Evolutionary conservation across 1,140 invertebrate species (phyloP).

Genomic region (Drosophila hydei): DNA sequence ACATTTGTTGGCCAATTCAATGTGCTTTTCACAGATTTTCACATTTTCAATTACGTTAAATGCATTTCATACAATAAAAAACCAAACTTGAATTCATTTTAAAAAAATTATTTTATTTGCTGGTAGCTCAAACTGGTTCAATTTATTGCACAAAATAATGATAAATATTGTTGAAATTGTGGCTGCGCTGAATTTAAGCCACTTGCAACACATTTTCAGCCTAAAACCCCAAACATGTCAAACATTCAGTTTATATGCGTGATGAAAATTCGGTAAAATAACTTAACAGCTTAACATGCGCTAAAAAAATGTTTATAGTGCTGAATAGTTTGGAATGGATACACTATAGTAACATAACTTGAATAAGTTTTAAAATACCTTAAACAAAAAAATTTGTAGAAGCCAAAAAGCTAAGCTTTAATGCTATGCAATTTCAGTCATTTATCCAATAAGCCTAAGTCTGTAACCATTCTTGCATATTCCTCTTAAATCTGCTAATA

Average conservation of each 20-base stretch:
- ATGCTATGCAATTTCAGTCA: too few relatives aligned
- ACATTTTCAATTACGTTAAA: slow-evolving; percentile 33
- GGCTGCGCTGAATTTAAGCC: too few relatives aligned
- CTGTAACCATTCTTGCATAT: too few relatives aligned
- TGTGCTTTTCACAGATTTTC: slow-evolving; percentile 2
- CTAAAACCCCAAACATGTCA: neutral
- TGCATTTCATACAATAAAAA: slow-evolving; percentile 9
- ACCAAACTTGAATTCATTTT: neutral
- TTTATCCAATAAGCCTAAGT: too few relatives aligned
- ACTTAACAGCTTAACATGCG: too few relatives aligned
- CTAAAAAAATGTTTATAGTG: too few relatives aligned
- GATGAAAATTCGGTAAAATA: too few relatives aligned
- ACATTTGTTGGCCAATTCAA: slow-evolving; percentile 1
- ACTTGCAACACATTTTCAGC: neutral
- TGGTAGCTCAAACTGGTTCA: slow-evolving; percentile 8
- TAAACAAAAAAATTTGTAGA: too few relatives aligned
- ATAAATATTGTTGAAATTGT: slow-evolving; percentile 14
- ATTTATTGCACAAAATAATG: neutral
- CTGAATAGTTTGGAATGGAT: too few relatives aligned
- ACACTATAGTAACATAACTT: too few relatives aligned
- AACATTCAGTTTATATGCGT: neutral
- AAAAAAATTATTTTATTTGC: slow-evolving; percentile 13
- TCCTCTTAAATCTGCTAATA: neutral
- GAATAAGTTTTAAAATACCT: too few relatives aligned
- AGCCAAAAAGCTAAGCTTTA: too few relatives aligned